Conservation (phyloP, 2,888 invertebrate species). For the Xanthia togata region DNA sequence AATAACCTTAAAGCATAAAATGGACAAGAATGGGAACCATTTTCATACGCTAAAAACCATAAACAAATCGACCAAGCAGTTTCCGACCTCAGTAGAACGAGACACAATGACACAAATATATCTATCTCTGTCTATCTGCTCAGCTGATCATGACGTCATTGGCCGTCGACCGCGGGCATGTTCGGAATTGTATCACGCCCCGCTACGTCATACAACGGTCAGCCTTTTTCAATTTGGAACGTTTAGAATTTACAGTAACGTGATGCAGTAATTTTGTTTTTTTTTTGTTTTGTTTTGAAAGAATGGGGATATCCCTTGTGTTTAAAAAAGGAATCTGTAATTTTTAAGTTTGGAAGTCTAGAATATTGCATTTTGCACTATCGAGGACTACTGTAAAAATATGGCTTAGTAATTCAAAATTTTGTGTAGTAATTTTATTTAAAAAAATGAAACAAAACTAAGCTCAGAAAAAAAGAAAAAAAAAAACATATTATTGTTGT, state of each 20-base stretch:
- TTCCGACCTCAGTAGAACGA: slow-evolving; percentile 44
- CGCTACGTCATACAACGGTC: slow-evolving; percentile 78
- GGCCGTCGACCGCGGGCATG: slow-evolving; percentile 80
- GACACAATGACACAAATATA: slow-evolving; percentile 43
- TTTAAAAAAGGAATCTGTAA: neutral
- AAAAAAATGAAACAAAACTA: neutral
- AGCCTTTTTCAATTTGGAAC: slow-evolving; percentile 66
- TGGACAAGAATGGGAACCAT: neutral
- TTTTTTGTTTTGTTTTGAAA: neutral
- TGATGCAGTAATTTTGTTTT: slow-evolving; percentile 33
- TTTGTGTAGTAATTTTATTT: neutral
- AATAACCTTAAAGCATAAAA: neutral
- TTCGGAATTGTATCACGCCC: slow-evolving; percentile 72
- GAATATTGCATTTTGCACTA: neutral
- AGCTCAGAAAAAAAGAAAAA: too few species aligned
- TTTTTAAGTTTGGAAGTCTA: neutral
- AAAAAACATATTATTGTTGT: neutral
- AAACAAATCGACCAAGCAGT: slow-evolving; percentile 47
- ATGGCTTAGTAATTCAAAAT: neutral
- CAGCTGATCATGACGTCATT: slow-evolving; percentile 88
- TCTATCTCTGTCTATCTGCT: slow-evolving; percentile 52
- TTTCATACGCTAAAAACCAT: slow-evolving; percentile 22
- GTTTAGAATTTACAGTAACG: slow-evolving; percentile 59
- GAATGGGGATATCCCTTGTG: neutral
- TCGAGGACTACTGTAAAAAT: neutral